phyloP scores from a whole-genome alignment of 1,140 invertebrate genomes.

The Caenorhabditis brenneri region DNA sequence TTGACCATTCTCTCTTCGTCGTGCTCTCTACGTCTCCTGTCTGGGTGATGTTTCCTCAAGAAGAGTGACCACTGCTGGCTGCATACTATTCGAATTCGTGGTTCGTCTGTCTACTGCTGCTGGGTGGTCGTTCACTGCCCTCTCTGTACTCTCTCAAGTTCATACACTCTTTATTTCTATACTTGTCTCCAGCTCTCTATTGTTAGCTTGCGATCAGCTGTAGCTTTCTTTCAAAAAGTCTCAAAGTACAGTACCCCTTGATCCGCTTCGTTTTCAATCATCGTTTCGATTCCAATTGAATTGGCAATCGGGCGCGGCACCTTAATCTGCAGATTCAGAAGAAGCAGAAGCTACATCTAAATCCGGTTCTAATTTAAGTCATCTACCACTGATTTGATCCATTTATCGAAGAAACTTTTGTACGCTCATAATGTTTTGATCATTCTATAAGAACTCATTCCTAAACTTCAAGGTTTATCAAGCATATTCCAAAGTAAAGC shows the following conservation, averaged over 20 bases:
- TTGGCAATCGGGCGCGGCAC: neutral
- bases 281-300: neutral
- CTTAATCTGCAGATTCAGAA: neutral
- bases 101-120: slow-evolving; percentile 22
- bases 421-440: neutral
- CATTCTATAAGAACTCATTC: too few species aligned
- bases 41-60: neutral
- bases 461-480: too few species aligned
- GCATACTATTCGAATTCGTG: slow-evolving; percentile 32
- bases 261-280: neutral
- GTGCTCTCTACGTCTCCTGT: neutral
- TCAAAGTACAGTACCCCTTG: slow-evolving; percentile 1
- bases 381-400: neutral
- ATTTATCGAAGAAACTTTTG: neutral
- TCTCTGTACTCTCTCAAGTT: slow-evolving; percentile 1
- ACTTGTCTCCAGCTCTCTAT: neutral
- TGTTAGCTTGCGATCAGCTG: slow-evolving; percentile 31
- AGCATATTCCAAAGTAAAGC: too few species aligned
- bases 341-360: neutral
- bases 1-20: slow-evolving; percentile 13
- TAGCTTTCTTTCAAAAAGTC: neutral
- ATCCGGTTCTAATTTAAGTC: neutral
- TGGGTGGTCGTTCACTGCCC: slow-evolving; percentile 4
- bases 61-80: slow-evolving; percentile 27
- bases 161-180: neutral